Evolutionary conservation across 2,113 vertebrate genomes (phyloP).

Genomic region (Aptenodytes forsteri): DNA sequence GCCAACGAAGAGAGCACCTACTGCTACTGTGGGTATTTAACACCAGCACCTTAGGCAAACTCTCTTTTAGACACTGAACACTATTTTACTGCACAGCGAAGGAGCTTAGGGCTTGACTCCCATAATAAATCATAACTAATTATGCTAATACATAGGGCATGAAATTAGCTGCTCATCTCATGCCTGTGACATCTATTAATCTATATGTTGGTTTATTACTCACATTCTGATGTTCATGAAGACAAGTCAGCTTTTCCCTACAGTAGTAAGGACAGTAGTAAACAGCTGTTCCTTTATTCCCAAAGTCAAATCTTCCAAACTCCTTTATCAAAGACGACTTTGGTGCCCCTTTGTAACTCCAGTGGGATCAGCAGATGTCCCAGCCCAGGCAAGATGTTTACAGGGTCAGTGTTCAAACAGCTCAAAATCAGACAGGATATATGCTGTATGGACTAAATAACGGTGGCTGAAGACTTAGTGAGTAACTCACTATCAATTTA

Average conservation of each 20-base stretch:
- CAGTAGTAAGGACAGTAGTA: neutral
- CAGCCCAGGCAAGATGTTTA: neutral
- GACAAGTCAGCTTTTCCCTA: neutral
- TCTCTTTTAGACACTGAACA: neutral
- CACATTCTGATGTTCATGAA: neutral
- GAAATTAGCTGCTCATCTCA: slow-evolving; percentile 27
- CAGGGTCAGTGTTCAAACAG: neutral
- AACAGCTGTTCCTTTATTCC: neutral
- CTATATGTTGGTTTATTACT: neutral
- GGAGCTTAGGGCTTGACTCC: neutral
- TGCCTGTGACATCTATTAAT: slow-evolving; percentile 7
- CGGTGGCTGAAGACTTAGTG: neutral
- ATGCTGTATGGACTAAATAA: neutral
- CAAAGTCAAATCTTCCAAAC: neutral
- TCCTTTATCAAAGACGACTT: neutral
- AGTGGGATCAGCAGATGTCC: neutral
- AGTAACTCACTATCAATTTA: neutral
- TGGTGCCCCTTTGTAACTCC: neutral
- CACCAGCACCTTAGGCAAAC: neutral
- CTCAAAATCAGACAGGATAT: neutral
- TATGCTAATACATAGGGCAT: slow-evolving; percentile 4
- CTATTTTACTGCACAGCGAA: neutral
- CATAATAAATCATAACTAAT: slow-evolving; percentile 41
- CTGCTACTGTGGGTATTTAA: neutral
- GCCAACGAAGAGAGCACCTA: rapidly evolving